Evolutionary conservation across 2,797 vertebrate species (phyloP).

Genomic region (Pantherophis alleghaniensis): DNA sequence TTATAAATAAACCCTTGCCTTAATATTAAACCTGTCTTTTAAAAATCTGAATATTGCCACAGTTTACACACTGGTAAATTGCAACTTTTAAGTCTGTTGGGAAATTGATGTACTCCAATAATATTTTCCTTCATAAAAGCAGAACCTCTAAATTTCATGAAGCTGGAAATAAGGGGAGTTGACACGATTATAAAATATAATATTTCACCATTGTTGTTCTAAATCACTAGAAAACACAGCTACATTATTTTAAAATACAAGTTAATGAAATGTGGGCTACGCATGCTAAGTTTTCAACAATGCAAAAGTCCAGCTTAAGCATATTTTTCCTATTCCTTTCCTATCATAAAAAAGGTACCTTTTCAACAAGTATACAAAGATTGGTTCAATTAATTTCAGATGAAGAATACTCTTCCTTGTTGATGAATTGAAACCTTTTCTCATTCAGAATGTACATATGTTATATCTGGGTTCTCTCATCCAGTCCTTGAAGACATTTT

Average conservation of each 20-base stretch:
- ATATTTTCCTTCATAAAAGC: conserved; percentile 6
- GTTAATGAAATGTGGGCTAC: conserved; percentile 64
- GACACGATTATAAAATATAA: conserved; percentile 52
- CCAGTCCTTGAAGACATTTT: conserved; percentile 62
- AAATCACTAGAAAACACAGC: conserved; percentile 68
- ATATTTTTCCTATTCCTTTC: conserved; percentile 68
- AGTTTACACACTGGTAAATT: background rate
- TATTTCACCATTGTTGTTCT: conserved; percentile 65
- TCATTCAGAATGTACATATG: conserved; percentile 69
- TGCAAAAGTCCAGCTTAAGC: conserved; percentile 95
- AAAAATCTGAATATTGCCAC: background rate
- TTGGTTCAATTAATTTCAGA: conserved; percentile 61
- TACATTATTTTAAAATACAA: conserved; percentile 67
- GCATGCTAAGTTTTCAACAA: conserved; percentile 72
- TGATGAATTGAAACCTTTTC: conserved; percentile 68
- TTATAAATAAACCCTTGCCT: conserved; percentile 1
- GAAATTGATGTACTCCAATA: conserved; percentile 27
- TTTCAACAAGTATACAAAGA: conserved; percentile 71
- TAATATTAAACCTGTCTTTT: background rate
- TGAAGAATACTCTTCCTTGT: conserved; percentile 63
- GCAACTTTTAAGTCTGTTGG: background rate
- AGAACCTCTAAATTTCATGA: conserved; percentile 48
- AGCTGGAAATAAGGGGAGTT: conserved; percentile 44
- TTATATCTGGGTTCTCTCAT: conserved; percentile 66
- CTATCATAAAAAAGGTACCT: conserved; percentile 72